Evolutionary conservation across 2,113 vertebrate species (phyloP).

Genomic region (Ia io): DNA sequence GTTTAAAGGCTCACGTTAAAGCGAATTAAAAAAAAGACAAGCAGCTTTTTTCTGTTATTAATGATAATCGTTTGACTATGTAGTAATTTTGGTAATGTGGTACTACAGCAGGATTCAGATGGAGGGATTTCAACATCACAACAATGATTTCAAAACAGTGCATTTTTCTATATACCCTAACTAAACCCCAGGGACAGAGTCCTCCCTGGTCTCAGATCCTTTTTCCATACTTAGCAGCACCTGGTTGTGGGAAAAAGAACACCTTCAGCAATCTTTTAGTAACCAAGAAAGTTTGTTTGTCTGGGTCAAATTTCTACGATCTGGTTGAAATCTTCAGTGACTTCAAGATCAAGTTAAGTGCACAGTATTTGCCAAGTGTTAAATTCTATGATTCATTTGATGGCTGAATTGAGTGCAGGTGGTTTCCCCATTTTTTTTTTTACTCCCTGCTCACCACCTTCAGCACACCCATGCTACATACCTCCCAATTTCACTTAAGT

Average conservation of each 20-base stretch:
- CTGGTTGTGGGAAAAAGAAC: neutral
- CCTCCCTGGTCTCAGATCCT: neutral
- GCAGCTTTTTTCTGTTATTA: neutral
- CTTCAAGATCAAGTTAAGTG: neutral
- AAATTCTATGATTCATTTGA: neutral
- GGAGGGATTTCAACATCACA: slow-evolving; percentile 5
- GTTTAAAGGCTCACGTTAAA: neutral
- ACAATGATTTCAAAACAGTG: neutral
- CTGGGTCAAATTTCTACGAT: neutral
- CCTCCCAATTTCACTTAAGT: neutral
- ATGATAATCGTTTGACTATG: neutral
- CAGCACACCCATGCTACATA: neutral
- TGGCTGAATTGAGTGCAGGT: neutral
- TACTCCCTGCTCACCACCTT: neutral
- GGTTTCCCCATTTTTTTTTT: neutral
- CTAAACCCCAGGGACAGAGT: neutral
- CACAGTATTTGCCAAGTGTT: neutral
- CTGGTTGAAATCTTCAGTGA: slow-evolving; percentile 20
- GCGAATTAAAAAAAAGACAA: neutral
- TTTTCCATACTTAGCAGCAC: neutral
- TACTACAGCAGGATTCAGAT: neutral
- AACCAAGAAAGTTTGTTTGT: neutral
- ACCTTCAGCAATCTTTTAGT: neutral
- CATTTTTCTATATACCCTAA: neutral
- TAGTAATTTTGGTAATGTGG: neutral